phyloP scores from a whole-genome alignment of 2,888 invertebrate species.

The Sthenelais limicola region DNA sequence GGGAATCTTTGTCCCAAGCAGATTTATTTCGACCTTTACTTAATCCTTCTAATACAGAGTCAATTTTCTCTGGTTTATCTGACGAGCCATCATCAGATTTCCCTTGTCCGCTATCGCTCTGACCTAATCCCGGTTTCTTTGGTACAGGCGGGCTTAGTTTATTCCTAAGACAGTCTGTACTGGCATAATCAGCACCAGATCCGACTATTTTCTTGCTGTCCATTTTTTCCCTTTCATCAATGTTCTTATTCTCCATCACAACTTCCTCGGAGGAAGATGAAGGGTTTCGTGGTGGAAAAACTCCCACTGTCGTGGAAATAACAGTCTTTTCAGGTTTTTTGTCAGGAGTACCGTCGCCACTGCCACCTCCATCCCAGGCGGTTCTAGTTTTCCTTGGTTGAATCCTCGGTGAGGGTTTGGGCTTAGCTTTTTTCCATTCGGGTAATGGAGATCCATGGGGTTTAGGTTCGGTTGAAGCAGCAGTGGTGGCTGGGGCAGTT shows the following conservation, averaged over 20 bases:
- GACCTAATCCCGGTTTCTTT: constrained; percentile 74
- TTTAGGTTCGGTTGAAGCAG: not conserved
- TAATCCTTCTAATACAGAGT: constrained; percentile 41
- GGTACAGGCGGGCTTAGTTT: constrained; percentile 80
- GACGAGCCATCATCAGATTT: not conserved
- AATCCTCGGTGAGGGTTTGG: constrained; percentile 44
- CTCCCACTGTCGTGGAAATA: constrained; percentile 12
- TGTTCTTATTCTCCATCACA: constrained; percentile 38
- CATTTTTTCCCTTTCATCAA: not conserved
- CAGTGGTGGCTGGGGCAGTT: not conserved
- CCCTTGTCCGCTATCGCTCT: not conserved
- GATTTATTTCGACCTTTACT: constrained; percentile 39
- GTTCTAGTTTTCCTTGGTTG: constrained; percentile 18
- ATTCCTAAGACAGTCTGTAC: constrained; percentile 62
- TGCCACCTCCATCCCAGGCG: not conserved
- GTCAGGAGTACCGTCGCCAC: not conserved
- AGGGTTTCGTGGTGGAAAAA: constrained; percentile 46
- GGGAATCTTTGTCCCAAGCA: constrained; percentile 23
- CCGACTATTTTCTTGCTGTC: not conserved
- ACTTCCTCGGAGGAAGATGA: constrained; percentile 48
- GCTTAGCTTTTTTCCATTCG: constrained; percentile 45
- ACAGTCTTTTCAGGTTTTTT: constrained; percentile 19
- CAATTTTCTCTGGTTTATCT: constrained; percentile 11
- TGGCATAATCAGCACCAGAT: constrained; percentile 6
- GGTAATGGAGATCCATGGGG: constrained; percentile 37